These are phyloP conservation scores for Ennomos fuscantarius DNA, from an alignment of 2,888 invertebrate genomes.

Conservation along the genomic window DNA sequence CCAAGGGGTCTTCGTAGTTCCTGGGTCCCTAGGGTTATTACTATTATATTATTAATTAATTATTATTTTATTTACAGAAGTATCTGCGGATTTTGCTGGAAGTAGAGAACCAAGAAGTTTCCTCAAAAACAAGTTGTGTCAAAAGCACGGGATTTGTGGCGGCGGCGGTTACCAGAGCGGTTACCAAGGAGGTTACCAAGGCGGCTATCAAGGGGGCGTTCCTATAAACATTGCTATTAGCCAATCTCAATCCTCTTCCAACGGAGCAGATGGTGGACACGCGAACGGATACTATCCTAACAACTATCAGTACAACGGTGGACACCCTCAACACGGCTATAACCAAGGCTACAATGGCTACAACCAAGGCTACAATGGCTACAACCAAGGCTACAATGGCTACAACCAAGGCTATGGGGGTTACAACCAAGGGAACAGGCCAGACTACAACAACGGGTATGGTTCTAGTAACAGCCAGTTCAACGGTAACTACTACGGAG, in stretches of 20 bases:
- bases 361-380: conserved; percentile 48
- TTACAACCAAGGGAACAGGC: conserved; percentile 51
- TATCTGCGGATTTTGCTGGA: conserved; percentile 40
- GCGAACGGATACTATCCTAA: conserved; percentile 60
- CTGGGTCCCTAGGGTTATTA: no score
- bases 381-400: conserved; percentile 45
- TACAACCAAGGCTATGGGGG: conserved; percentile 48
- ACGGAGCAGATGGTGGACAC: conserved; percentile 65
- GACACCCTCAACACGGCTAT: conserved; percentile 46
- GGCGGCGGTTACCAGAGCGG: conserved; percentile 44
- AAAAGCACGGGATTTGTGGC: conserved; percentile 63
- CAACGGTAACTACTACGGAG: conserved; percentile 72
- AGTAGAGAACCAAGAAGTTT: conserved; percentile 56
- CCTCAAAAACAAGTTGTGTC: conserved; percentile 58
- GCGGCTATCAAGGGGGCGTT: conserved; percentile 44
- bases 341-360: conserved; percentile 48
- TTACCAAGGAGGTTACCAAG: conserved; percentile 43
- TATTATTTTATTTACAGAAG: conserved; percentile 46
- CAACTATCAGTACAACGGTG: conserved; percentile 61
- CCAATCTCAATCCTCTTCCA: conserved; percentile 74
- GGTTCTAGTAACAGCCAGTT: conserved; percentile 70
- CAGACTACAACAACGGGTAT: conserved; percentile 62
- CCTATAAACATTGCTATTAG: conserved; percentile 78
- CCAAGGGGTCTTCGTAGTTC: no score
- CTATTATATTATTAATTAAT: no score